Evolutionary conservation across 2,888 invertebrate genomes (phyloP), one percentile per base, ranked within the genome.

Genomic region (Eulithis prunata): DNA sequence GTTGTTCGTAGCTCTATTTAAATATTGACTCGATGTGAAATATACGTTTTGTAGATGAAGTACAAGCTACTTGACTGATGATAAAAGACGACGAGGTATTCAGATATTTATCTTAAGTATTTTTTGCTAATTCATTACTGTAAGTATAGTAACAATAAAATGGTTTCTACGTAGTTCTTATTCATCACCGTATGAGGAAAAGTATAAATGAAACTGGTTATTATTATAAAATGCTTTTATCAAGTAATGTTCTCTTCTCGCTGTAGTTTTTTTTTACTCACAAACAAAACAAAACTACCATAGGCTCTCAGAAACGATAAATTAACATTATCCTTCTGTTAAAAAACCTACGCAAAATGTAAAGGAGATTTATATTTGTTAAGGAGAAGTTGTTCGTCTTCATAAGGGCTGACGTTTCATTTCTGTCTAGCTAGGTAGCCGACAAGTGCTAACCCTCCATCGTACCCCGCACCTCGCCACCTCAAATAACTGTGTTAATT

Each of bases 311-410:
- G 76, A 77, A 80, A 81, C 82, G 77, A 86, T 88, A 88, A 88
- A 88, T 88, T 86, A 87, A 80, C 81, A 84, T 86, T 85, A 87
- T 80, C 81, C 78, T 80, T 78, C 81, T 81, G 82, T 84, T 81
- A 86, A 87, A 88, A 87, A 89, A 85, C 82, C 78, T 83, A 80
- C 79, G 76, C 77, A 75, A 81, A 83, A 85, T 85, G 86, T 85
- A 84, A 87, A 84, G 82, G 81, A 89, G 87, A 91, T 91, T 91
- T 90, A 91, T 92, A 90, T 86, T 89, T 89, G 90, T 91, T 92
- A 90, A 87, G 86, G 85, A 79, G 75, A 87, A 89, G 92, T 88
- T 91, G 90, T 91, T 90, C 90, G 87, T 91, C 92, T 91, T 93
- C 89, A 90, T 91, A 89, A 91, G 85, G 82, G 83, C 81, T 87